phyloP scores from a whole-genome alignment of 2,888 invertebrate species.

The Lydus trimaculatus region DNA sequence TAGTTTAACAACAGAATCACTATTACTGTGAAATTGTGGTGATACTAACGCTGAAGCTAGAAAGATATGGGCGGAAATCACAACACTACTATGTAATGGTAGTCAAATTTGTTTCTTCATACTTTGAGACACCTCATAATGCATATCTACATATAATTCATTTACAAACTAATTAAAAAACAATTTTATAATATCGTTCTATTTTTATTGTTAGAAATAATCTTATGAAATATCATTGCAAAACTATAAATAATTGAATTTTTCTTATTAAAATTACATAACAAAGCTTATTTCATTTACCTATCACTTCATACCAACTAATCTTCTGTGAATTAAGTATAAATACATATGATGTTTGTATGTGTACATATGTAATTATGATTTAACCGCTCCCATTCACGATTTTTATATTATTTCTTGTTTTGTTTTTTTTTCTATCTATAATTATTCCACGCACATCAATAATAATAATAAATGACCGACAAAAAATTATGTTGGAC shows the following conservation, averaged over 20 bases:
- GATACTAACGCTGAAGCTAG: too few species aligned
- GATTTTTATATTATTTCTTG: not conserved
- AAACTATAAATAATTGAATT: not conserved
- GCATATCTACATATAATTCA: not conserved
- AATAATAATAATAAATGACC: not conserved
- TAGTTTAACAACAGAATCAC: too few species aligned
- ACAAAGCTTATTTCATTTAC: not conserved
- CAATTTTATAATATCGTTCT: not conserved
- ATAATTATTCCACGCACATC: slow-evolving; percentile 5
- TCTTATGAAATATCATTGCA: not conserved
- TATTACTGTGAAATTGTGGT: too few species aligned
- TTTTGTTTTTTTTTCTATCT: not conserved
- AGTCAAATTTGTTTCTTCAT: too few species aligned
- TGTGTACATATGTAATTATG: not conserved
- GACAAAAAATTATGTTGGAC: not conserved
- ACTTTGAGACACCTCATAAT: too few species aligned
- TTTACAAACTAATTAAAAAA: not conserved
- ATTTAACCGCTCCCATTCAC: slow-evolving; percentile 11
- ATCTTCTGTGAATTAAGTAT: not conserved
- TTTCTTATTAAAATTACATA: not conserved
- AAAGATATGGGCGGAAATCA: too few species aligned
- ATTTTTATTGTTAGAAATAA: not conserved
- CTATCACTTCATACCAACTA: not conserved
- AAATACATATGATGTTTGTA: too few species aligned
- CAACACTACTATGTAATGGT: too few species aligned